These are phyloP conservation scores for Drosophila acutilabella DNA, from an alignment of 2,888 invertebrate genomes.

Conservation along the genomic window DNA sequence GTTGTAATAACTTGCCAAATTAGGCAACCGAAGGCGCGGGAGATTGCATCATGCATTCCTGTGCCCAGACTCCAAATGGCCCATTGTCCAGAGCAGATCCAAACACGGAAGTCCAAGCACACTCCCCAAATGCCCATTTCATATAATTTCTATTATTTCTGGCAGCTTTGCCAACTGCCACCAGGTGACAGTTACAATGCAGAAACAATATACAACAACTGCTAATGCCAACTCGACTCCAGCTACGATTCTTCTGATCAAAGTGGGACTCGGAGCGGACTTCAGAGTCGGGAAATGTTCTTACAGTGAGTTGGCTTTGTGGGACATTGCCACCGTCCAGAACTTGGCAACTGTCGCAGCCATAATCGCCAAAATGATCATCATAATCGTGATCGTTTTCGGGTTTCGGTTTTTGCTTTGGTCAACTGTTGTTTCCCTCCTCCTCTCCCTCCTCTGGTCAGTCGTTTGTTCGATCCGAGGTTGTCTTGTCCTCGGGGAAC, in stretches of 20 bases:
- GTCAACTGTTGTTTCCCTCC: conserved; percentile 7
- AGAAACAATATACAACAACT: conserved; percentile 74
- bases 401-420: conserved; percentile 43
- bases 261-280: conserved; percentile 19
- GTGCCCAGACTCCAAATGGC: conserved; percentile 49
- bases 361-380: conserved; percentile 70
- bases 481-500: conserved; percentile 73
- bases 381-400: conserved; percentile 77
- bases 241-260: conserved; percentile 47
- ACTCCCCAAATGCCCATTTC: conserved; percentile 78
- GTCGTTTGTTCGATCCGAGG: conserved; percentile 51
- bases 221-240: conserved; percentile 41
- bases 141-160: conserved; percentile 79
- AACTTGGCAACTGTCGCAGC: conserved; percentile 48
- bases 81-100: conserved; percentile 65
- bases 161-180: conserved; percentile 73
- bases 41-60: conserved; percentile 55
- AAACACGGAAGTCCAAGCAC: conserved; percentile 73
- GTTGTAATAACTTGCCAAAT: conserved; percentile 69
- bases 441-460: conserved; percentile 12
- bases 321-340: conserved; percentile 62
- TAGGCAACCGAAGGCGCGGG: conserved; percentile 49
- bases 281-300: conserved; percentile 33
- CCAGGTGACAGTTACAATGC: conserved; percentile 77
- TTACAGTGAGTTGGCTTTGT: conserved; percentile 38